Base-by-base conservation (phyloP, 2,888 invertebrate genomes). In the Sycophila texana region DNA sequence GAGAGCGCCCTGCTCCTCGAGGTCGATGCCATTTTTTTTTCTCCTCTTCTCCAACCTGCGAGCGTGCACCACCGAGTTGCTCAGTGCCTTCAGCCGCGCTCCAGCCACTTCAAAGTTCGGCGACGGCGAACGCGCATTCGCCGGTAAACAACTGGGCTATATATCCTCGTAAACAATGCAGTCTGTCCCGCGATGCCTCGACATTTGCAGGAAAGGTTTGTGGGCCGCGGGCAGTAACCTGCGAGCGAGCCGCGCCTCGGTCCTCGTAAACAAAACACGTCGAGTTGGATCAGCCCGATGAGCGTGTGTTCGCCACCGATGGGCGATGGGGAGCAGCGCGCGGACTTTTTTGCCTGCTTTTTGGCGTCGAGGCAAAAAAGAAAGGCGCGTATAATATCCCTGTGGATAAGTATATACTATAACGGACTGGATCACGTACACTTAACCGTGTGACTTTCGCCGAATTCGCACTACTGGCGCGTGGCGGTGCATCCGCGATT, bases 21-120 rank as follows among this genome's bases (percentile, higher is more conserved):
- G 0, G 39, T 10, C 10, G 72, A 67, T 20, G 65, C 66, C 75
- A 79, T 76, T 47, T 66, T 60, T 57, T 26, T 39, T 39, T 10
- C 39, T 39, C 10, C 39, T 39, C 39, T 39, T 39, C 10, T 39
- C 39, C 39, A 39, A 39, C 39, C 39, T 39, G 39, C 39, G 39
- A 39, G 39, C 10, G 39, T 10, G 10, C 39, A 39, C 39, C 39
- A 1, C 39, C 1, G 10, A 7, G 39, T 10, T 4, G 47, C 30
- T n/a, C 12, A n/a, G 30, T n/a, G n/a, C n/a, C 18, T 10, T 20
- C n/a, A 39, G 16, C 18, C 12, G 7, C 47, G 49, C 65, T 14
- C 47, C 18, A 49, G 47, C 18, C 16, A 13, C 5, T 20, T 20
- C 18, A 2, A 20, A 57, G 20, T 20, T 57, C 12, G 18, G 14